These are phyloP conservation scores for Columba janthina DNA, from an alignment of 2,113 vertebrate species.

Conservation along the genomic window DNA sequence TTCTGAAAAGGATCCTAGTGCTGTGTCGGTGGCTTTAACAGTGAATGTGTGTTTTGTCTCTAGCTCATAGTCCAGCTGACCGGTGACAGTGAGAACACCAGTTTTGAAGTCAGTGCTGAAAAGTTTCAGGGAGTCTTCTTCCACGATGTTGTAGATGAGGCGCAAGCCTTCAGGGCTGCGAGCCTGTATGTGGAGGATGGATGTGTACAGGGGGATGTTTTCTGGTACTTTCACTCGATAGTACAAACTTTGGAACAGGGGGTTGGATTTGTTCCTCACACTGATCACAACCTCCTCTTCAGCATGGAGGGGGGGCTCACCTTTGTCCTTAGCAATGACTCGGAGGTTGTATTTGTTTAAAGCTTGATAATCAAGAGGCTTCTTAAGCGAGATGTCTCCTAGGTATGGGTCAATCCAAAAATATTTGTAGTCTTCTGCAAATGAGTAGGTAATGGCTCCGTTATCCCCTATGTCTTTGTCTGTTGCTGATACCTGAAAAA, in stretches of 20 bases:
- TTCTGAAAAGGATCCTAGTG: conserved; percentile 89
- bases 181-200: conserved; percentile 93
- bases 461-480: conserved; percentile 89
- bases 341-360: conserved; percentile 88
- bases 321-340: conserved; percentile 86
- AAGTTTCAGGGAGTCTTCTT: conserved; percentile 84
- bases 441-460: conserved; percentile 80
- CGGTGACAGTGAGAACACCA: conserved; percentile 86
- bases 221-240: conserved; percentile 92
- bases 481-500: conserved; percentile 88
- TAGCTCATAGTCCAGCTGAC: conserved; percentile 90
- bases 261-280: conserved; percentile 92
- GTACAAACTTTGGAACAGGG: conserved; percentile 90
- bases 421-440: conserved; percentile 88
- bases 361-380: conserved; percentile 90
- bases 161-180: conserved; percentile 93
- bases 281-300: conserved; percentile 85
- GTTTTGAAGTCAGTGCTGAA: conserved; percentile 95
- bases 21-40: conserved; percentile 90
- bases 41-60: conserved; percentile 83
- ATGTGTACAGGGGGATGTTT: conserved; percentile 87
- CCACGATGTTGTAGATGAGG: conserved; percentile 92
- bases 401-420: conserved; percentile 90
- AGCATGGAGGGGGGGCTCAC: conserved; percentile 77
- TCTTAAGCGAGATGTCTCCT: conserved; percentile 90